Percentiles rank a stretch among this genome's conserved stretches.
phyloP scores from a whole-genome alignment of 1,140 invertebrate genomes.

The Drosophila hydei region DNA sequence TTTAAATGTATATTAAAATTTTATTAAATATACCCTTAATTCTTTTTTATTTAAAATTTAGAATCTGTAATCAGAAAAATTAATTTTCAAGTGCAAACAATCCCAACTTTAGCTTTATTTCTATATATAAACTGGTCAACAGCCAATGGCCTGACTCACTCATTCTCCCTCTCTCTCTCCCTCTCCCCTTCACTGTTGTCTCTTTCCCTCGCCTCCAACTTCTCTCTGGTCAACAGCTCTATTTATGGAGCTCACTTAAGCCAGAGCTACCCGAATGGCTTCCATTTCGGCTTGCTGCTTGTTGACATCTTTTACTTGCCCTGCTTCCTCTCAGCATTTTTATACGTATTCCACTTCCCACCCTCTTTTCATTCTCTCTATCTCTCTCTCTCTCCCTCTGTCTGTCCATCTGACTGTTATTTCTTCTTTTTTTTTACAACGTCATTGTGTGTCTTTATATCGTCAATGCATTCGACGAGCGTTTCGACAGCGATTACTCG shows the following conservation, averaged over 20 bases:
- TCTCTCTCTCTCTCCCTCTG: not conserved
- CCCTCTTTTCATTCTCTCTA: not conserved
- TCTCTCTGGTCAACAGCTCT: conserved; percentile 12
- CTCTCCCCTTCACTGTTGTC: not conserved
- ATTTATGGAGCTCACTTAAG: conserved; percentile 42
- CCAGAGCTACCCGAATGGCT: not conserved
- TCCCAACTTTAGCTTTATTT: not conserved
- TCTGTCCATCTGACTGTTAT: not conserved
- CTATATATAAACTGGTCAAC: not conserved
- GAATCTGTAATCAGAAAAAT: too few species aligned
- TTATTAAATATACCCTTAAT: not conserved
- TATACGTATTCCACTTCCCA: not conserved
- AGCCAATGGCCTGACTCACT: not conserved
- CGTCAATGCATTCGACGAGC: conserved; percentile 48
- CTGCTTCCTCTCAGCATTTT: not conserved
- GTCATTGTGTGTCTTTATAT: conserved; percentile 58
- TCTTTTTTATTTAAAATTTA: not conserved
- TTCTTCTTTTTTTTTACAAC: conserved; percentile 42
- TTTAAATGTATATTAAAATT: not conserved
- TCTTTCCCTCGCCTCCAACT: not conserved
- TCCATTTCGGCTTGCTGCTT: conserved; percentile 14
- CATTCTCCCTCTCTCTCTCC: not conserved
- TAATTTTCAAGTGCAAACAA: not conserved
- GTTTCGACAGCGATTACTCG: conserved; percentile 77
- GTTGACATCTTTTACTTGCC: conserved; percentile 38